phyloP scores from a whole-genome alignment of 2,113 vertebrate species.

The Gymnocephalus cernua region DNA sequence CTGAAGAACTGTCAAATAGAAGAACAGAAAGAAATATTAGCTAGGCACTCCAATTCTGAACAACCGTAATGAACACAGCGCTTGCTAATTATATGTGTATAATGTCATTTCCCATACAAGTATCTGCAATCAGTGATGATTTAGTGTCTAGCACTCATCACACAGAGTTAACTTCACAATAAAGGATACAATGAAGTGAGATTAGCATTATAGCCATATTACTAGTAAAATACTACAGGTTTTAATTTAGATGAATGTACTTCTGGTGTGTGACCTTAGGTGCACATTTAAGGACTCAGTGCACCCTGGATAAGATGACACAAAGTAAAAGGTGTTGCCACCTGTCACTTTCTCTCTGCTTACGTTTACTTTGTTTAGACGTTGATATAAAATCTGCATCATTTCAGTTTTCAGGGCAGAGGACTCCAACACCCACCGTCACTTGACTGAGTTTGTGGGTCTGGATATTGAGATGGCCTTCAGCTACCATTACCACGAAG shows the following conservation, averaged over 20 bases:
- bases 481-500: slow-evolving; percentile 99
- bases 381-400: slow-evolving; percentile 3
- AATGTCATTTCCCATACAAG: neutral
- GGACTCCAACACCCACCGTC: slow-evolving; percentile 98
- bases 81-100: slow-evolving; percentile 10
- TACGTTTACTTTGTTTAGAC: neutral
- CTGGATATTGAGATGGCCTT: slow-evolving; percentile 99
- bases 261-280: neutral
- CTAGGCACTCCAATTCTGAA: neutral
- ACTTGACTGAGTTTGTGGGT: slow-evolving; percentile 98
- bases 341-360: neutral
- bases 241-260: too few species aligned
- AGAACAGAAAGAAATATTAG: neutral
- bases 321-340: neutral
- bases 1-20: neutral
- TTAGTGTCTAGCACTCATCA: neutral
- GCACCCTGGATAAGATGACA: neutral
- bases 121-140: neutral
- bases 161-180: neutral
- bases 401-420: slow-evolving; percentile 96
- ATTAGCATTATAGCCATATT: neutral
- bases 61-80: neutral
- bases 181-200: neutral
- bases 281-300: neutral
- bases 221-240: neutral